Conservation (phyloP, 2,888 invertebrate species). For the Tipula vernalis region DNA sequence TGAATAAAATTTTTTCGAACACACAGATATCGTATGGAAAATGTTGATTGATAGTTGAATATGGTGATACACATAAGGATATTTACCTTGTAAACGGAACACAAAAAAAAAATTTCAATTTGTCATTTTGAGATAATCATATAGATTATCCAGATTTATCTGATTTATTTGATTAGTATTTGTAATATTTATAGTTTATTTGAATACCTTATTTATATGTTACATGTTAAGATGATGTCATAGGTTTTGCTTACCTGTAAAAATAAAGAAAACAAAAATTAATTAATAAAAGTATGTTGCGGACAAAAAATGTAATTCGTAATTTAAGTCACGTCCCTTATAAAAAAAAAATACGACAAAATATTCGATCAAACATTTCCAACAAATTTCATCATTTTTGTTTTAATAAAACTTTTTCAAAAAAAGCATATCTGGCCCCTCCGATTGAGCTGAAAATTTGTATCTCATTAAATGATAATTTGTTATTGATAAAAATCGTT, state of each 20-base stretch:
- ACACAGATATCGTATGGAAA: neutral
- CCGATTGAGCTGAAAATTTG: neutral
- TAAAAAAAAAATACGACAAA: too few relatives aligned
- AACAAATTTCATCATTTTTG: too few relatives aligned
- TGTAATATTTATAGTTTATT: neutral
- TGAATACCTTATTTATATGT: neutral
- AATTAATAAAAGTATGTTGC: neutral
- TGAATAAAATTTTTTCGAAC: neutral
- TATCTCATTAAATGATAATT: neutral
- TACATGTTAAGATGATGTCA: neutral
- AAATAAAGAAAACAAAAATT: neutral
- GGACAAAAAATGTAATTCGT: too few relatives aligned
- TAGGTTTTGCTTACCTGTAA: neutral
- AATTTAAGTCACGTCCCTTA: too few relatives aligned
- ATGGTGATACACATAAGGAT: neutral
- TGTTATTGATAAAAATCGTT: neutral
- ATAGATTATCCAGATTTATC: neutral
- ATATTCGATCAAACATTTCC: too few relatives aligned
- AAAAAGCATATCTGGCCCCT: neutral
- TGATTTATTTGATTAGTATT: neutral
- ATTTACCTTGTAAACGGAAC: neutral
- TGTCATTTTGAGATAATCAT: neutral
- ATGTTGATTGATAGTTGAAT: neutral
- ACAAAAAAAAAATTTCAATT: neutral
- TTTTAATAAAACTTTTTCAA: neutral